A percentile compares a stretch with the other conserved stretches of the same genome.
Conservation (phyloP, 2,888 invertebrate species). For the Maniola hyperantus region DNA sequence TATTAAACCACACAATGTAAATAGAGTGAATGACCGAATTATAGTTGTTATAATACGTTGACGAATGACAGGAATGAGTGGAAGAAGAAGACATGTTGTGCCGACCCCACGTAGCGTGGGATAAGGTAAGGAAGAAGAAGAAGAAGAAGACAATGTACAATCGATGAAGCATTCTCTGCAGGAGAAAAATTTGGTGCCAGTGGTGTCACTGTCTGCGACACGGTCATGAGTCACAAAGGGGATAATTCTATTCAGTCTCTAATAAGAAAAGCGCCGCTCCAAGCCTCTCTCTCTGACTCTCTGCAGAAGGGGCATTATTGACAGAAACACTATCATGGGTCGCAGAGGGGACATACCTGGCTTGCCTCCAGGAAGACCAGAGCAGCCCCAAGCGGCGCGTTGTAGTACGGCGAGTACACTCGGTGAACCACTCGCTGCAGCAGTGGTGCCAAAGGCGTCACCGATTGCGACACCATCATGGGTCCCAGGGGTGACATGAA, state of each 20-base stretch:
- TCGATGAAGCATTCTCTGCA: slow-evolving; percentile 89
- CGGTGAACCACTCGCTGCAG: slow-evolving; percentile 89
- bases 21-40: too few species aligned
- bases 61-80: too few species aligned
- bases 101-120: slow-evolving; percentile 81
- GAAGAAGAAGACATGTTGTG: too few species aligned
- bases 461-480: slow-evolving; percentile 87
- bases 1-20: too few species aligned
- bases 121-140: too few species aligned
- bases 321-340: slow-evolving; percentile 78
- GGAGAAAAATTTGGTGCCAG: slow-evolving; percentile 24
- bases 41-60: too few species aligned
- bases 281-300: too few species aligned
- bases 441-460: slow-evolving; percentile 90
- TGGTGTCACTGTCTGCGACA: slow-evolving; percentile 80
- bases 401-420: slow-evolving; percentile 85
- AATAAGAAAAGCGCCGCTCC: too few species aligned
- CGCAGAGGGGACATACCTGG: slow-evolving; percentile 85
- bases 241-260: slow-evolving; percentile 45
- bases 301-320: too few species aligned
- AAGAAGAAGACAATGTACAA: too few species aligned
- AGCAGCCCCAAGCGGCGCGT: slow-evolving; percentile 85
- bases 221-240: background rate
- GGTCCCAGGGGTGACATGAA: slow-evolving; percentile 83
- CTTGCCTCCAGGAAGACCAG: slow-evolving; percentile 86